Evolutionary conservation across 2,113 vertebrate species (phyloP), one percentile per base, ranked within the genome.

Genomic region (Atherinomorus stipes): DNA sequence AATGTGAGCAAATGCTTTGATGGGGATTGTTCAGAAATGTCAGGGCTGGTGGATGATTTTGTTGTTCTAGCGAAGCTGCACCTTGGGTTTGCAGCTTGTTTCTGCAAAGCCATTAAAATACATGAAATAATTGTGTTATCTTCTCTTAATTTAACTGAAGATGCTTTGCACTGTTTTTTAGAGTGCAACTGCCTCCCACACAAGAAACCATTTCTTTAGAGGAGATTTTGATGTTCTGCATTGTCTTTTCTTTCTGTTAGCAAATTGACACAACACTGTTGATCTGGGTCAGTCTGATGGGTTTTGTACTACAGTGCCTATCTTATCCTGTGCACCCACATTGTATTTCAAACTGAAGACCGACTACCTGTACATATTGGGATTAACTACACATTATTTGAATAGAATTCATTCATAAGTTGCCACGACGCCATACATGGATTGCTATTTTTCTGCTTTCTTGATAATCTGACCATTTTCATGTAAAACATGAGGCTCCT

Each of bases 221-320:
- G 23, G 26, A 64, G 68, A 62, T 66, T 66, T 69, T 40, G 50
- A 79, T 67, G 44, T 57, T 49, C 58, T 53, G 37, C n/a, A 2
- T 80, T 65, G 79, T 71, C 52, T 68, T 64, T 63, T 28, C 37
- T 21, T 4, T 64, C 63, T 61, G 3, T 16, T 4, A n/a, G 42
- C 50, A n/a, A 72, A 74, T 38, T 50, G 66, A 75, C 85, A 81
- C 37, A 61, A 40, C 21, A 58, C 45, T 71, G 57, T 72, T 62
- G 64, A 54, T 52, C 71, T 53, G 57, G 60, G 64, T 67, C 42
- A 76, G 66, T 74, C 67, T 68, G 63, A 76, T 28, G 53, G 58
- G 60, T 68, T 79, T 68, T 74, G 61, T 84, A 71, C 64, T 62
- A n/a, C n/a, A n/a, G n/a, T n/a, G n/a, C n/a, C n/a, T n/a, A n/a